Percentiles rank a stretch among this genome's conserved stretches.
Evolutionary conservation across 2,888 invertebrate genomes (phyloP).

Genomic region (Folsomia manolachei): DNA sequence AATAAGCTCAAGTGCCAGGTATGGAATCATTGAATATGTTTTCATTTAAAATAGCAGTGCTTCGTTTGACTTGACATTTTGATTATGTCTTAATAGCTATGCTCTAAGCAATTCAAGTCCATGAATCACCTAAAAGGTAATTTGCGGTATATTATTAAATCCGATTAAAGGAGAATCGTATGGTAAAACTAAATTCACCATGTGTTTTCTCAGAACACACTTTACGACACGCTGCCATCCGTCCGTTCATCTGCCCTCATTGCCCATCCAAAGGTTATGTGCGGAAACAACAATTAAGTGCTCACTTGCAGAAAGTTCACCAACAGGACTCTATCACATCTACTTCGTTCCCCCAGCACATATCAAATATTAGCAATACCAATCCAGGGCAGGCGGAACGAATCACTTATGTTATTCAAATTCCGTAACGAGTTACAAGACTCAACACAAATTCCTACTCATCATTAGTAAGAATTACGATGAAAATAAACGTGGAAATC

Average conservation of each 20-base stretch:
- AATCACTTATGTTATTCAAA: background rate
- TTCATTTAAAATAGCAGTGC: background rate
- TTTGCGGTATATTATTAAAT: too few relatives aligned
- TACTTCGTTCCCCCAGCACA: too few relatives aligned
- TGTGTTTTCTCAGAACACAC: conserved; percentile 24
- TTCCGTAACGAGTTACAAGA: background rate
- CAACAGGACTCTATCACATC: too few relatives aligned
- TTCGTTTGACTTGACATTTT: background rate
- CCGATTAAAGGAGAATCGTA: too few relatives aligned
- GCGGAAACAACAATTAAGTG: background rate
- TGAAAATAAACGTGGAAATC: too few relatives aligned
- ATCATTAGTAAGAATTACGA: too few relatives aligned
- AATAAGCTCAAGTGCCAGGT: conserved; percentile 38
- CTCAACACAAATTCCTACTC: too few relatives aligned
- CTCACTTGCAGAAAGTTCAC: conserved; percentile 21
- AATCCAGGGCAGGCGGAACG: background rate
- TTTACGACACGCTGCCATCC: conserved; percentile 27
- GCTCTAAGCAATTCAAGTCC: conserved; percentile 29
- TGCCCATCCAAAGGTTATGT: conserved; percentile 24
- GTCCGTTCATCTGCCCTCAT: conserved; percentile 24
- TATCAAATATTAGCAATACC: background rate
- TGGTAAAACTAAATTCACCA: too few relatives aligned
- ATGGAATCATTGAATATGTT: background rate
- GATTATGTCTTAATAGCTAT: conserved; percentile 11
- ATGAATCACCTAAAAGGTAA: conserved; percentile 22